Percentiles rank a stretch among this genome's conserved stretches.
phyloP scores from a whole-genome alignment of 2,888 invertebrate species.

The Fabriciana adippe region DNA sequence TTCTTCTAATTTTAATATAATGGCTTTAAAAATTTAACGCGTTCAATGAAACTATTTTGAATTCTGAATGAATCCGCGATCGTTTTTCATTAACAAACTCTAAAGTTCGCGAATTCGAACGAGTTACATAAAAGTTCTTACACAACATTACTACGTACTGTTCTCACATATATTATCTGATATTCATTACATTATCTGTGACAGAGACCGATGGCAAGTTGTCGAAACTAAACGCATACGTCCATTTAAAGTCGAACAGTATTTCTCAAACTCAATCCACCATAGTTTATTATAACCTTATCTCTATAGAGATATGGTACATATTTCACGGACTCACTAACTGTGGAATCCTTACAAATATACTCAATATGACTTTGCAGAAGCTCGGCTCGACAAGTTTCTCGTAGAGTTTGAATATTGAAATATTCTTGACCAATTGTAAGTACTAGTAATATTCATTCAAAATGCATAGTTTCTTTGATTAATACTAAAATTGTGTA shows the following conservation, averaged over 20 bases:
- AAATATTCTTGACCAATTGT: conserved; percentile 9
- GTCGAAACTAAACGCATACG: conserved; percentile 17
- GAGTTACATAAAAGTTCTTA: neutral
- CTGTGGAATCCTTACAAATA: conserved; percentile 2
- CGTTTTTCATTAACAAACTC: too few species aligned
- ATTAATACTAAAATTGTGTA: neutral
- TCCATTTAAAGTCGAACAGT: neutral
- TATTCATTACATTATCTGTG: conserved; percentile 23
- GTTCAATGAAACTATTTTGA: too few species aligned
- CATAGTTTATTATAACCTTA: neutral
- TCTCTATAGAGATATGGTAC: neutral
- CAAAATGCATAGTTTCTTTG: neutral
- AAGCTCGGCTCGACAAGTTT: conserved; percentile 7
- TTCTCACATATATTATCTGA: conserved; percentile 5
- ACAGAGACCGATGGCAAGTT: conserved; percentile 26
- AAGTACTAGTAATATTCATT: neutral
- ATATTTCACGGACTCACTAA: neutral
- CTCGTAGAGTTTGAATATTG: conserved; percentile 9
- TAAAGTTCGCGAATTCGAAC: too few species aligned
- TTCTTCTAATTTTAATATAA: too few species aligned
- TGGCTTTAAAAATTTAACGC: too few species aligned
- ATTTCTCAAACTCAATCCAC: too few species aligned
- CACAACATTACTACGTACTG: conserved; percentile 8
- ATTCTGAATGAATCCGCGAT: too few species aligned
- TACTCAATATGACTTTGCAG: conserved; percentile 6